A percentile compares a stretch with the other conserved stretches of the same genome.
These are phyloP conservation scores for Ypsolopha sequella DNA, from an alignment of 2,888 invertebrate species.

Conservation along the genomic window DNA sequence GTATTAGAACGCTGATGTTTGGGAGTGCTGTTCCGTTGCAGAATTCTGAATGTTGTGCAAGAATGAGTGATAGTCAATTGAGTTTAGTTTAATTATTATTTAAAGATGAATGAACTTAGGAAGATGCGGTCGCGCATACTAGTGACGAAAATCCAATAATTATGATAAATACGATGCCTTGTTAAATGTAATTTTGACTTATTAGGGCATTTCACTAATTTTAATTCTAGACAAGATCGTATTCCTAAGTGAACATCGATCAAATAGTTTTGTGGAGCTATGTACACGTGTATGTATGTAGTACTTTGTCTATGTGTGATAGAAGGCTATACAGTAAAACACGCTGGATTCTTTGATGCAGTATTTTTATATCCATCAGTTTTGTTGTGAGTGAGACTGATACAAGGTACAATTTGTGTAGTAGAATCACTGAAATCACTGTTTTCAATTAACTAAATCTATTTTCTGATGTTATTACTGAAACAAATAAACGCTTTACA, in stretches of 20 bases:
- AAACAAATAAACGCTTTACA: conserved; percentile 19
- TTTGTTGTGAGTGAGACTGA: conserved; percentile 65
- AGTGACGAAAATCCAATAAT: conserved; percentile 70
- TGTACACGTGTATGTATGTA: conserved; percentile 32
- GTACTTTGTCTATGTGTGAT: conserved; percentile 23
- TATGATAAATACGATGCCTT: conserved; percentile 63
- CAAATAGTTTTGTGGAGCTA: conserved; percentile 50
- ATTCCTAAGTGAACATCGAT: conserved; percentile 52
- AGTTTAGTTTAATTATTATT: conserved; percentile 65
- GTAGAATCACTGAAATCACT: conserved; percentile 19
- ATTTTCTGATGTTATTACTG: conserved; percentile 51
- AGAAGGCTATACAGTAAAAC: conserved; percentile 24
- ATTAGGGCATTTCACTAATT: conserved; percentile 67
- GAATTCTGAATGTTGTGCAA: conserved; percentile 40
- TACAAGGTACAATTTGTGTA: conserved; percentile 58
- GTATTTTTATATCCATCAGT: conserved; percentile 63
- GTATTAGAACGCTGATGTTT: conserved; percentile 66
- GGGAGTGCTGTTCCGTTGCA: conserved; percentile 51
- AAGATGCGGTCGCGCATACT: conserved; percentile 70
- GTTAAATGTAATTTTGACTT: conserved; percentile 61
- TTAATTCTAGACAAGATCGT: conserved; percentile 59
- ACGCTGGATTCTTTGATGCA: conserved; percentile 51
- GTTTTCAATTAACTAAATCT: conserved; percentile 8
- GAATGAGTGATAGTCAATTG: conserved; percentile 66
- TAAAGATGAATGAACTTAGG: conserved; percentile 64